Evolutionary conservation across 2,113 vertebrate species (phyloP).

Genomic region (Macquaria ambigua): DNA sequence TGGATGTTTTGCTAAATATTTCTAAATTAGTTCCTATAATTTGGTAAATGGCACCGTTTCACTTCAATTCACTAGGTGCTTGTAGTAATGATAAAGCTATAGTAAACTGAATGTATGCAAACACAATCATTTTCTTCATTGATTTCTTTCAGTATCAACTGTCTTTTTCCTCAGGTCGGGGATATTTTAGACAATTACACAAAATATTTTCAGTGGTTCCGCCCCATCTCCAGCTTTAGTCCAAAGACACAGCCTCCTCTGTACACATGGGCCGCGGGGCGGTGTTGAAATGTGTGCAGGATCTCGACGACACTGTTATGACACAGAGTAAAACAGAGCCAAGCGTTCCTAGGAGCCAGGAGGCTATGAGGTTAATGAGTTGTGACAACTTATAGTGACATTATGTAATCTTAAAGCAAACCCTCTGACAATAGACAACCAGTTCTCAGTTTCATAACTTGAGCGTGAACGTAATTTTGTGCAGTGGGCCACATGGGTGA

Average conservation of each 20-base stretch:
- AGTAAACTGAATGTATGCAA: not conserved
- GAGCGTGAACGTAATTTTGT: constrained; percentile 23
- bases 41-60: not conserved
- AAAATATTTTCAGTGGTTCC: not conserved
- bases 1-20: not conserved
- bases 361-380: constrained; percentile 66
- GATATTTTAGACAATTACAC: not conserved
- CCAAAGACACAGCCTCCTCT: constrained; percentile 29
- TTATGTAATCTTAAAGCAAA: constrained; percentile 72
- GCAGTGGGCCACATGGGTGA: constrained; percentile 31
- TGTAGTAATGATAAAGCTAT: not conserved
- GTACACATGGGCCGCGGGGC: constrained; percentile 37
- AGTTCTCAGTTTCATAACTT: constrained; percentile 48
- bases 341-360: constrained; percentile 66
- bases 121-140: not conserved
- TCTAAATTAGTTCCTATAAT: not conserved
- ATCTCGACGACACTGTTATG: constrained; percentile 66
- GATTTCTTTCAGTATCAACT: not conserved
- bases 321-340: constrained; percentile 69
- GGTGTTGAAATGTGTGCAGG: constrained; percentile 41
- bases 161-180: not conserved
- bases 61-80: not conserved
- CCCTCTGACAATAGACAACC: constrained; percentile 23
- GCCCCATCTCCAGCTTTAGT: not conserved
- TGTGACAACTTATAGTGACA: constrained; percentile 72